A percentile compares a stretch with the other conserved stretches of the same genome.
phyloP scores from a whole-genome alignment of 2,113 vertebrate genomes.

The Tachysurus fulvidraco region DNA sequence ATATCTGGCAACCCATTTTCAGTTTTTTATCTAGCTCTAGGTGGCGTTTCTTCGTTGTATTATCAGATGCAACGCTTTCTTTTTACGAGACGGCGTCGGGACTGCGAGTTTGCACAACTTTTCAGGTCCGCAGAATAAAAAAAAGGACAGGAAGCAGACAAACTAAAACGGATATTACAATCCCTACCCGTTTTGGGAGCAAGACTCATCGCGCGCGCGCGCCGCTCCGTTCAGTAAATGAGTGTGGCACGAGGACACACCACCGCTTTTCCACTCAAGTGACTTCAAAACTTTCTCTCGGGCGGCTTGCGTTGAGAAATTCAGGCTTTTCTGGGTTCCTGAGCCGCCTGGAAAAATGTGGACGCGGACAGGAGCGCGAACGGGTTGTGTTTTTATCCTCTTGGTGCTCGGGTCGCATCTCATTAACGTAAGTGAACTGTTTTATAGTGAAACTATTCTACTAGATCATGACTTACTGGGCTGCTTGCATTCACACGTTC shows the following conservation, averaged over 20 bases:
- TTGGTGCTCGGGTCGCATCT: slow-evolving; percentile 68
- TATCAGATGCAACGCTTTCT: slow-evolving; percentile 33
- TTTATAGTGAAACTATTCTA: not conserved
- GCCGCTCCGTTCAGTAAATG: slow-evolving; percentile 64
- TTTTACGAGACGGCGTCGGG: not conserved
- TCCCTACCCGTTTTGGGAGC: not conserved
- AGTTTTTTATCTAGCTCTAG: slow-evolving; percentile 31
- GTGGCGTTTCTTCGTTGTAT: slow-evolving; percentile 57
- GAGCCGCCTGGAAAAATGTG: slow-evolving; percentile 68
- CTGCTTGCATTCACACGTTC: no score
- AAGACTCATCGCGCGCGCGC: not conserved
- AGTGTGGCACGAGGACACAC: slow-evolving; percentile 63
- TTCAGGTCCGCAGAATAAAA: not conserved
- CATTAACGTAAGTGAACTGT: slow-evolving; percentile 68
- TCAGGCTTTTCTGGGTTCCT: slow-evolving; percentile 55
- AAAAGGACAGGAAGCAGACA: not conserved
- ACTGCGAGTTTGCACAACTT: not conserved
- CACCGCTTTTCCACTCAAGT: slow-evolving; percentile 51
- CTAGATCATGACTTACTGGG: not conserved
- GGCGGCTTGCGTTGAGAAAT: slow-evolving; percentile 57
- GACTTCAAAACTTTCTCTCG: slow-evolving; percentile 58
- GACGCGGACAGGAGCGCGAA: slow-evolving; percentile 57
- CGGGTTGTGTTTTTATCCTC: slow-evolving; percentile 66
- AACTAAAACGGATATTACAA: not conserved
- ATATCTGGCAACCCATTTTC: not conserved